Base-by-base conservation (phyloP, 2,888 invertebrate genomes). In the Cinara cedri region DNA sequence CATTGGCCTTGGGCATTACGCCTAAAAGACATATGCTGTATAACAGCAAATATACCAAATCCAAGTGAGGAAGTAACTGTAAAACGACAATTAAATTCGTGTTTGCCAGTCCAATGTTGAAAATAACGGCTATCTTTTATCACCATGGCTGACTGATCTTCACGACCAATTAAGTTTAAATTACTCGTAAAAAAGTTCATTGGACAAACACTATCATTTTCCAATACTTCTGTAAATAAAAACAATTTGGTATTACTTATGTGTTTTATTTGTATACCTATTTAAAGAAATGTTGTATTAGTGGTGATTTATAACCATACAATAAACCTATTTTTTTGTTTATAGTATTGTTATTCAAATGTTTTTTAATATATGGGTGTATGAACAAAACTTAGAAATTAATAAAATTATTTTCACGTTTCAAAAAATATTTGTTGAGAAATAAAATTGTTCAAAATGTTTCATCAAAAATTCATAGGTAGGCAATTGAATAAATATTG, bases 21-120 rank as follows among this genome's bases (percentile, higher is more conserved):
- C 51, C 88, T 84, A 21, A 88, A 85, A 19, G 85, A 85, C 84
- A 89, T 85, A 70, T 85, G 86, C 82, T 89, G 89, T 66, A 89
- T 86, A 8, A 88, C 88, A 24, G 87, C 88, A 81, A 88, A 86
- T 13, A 89, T 82, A 13, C 88, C 88, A 34, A 85, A 84, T 0
- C 83, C 83, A 51, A 84, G 84, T n/a, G 82, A 82, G 3, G 82
- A 75, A 0, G 85, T 81, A 72, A 87, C 84, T 81, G 84, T 82
- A 82, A 87, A 86, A 68, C 82, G 84, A 81, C 87, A 87, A 6
- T 83, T 81, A 34, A 84, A 84, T 72, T 84, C 83, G 42, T 82
- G 81, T 3, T 83, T 81, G 82, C 86, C 84, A n/a, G 83, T 46
- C 49, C 82, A 74, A 70, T 84, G 84, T 51, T 84, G 82, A 51